These are phyloP conservation scores for Horisme vitalbata DNA, from an alignment of 2,888 invertebrate genomes.

Conservation along the genomic window DNA sequence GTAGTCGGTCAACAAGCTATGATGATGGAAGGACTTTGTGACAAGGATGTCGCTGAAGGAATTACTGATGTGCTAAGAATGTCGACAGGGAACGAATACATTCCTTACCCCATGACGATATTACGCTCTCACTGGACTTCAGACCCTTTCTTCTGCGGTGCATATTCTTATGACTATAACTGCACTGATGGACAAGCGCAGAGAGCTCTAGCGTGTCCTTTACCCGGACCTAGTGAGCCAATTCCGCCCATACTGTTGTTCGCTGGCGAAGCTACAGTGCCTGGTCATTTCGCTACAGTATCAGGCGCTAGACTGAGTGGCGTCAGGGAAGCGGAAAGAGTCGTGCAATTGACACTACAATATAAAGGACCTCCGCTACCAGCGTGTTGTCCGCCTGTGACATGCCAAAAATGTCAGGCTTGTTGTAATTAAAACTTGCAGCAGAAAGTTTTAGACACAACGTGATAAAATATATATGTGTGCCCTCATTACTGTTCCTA, in stretches of 20 bases:
- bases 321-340: slow-evolving; percentile 89
- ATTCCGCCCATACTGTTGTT: slow-evolving; percentile 88
- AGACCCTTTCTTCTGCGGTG: slow-evolving; percentile 88
- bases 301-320: slow-evolving; percentile 91
- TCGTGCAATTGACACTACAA: slow-evolving; percentile 84
- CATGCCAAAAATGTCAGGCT: slow-evolving; percentile 14
- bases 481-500: slow-evolving; percentile 28
- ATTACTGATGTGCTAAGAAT: slow-evolving; percentile 84
- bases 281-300: slow-evolving; percentile 88
- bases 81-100: slow-evolving; percentile 82
- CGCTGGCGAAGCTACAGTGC: slow-evolving; percentile 92
- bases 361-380: slow-evolving; percentile 73
- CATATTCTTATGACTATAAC: slow-evolving; percentile 84
- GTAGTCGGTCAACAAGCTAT: slow-evolving; percentile 87
- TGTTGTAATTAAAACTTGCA: slow-evolving; percentile 1
- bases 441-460: slow-evolving; percentile 1
- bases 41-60: slow-evolving; percentile 85
- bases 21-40: slow-evolving; percentile 85
- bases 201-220: slow-evolving; percentile 83
- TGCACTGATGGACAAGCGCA: slow-evolving; percentile 57
- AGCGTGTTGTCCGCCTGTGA: background rate
- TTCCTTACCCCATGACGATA: slow-evolving; percentile 87
- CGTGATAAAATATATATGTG: slow-evolving; percentile 16
- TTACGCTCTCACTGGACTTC: slow-evolving; percentile 88
- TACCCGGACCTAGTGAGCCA: slow-evolving; percentile 84